Conservation (phyloP, 2,797 vertebrate species). For the Aeoliscus strigatus region DNA sequence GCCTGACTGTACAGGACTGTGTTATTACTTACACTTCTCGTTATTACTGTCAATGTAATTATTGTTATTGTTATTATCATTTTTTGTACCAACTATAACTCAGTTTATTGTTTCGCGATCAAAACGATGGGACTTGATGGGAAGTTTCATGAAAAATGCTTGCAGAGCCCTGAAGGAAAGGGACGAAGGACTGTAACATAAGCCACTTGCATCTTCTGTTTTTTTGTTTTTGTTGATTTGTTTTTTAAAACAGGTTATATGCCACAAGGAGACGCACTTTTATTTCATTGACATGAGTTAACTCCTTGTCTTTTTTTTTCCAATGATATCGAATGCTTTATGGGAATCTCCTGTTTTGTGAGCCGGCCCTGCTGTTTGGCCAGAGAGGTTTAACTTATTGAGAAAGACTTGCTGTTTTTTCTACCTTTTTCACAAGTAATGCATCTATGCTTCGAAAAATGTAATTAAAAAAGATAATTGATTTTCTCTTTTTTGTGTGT, state of each 20-base stretch:
- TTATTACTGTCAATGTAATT: conserved; percentile 75
- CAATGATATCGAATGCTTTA: conserved; percentile 58
- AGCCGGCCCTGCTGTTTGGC: conserved; percentile 65
- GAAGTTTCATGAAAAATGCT: conserved; percentile 71
- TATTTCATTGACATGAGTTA: conserved; percentile 63
- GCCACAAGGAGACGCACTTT: conserved; percentile 61
- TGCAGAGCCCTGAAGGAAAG: conserved; percentile 58
- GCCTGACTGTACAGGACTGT: conserved; percentile 80
- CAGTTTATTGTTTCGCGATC: conserved; percentile 73
- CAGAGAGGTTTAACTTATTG: conserved; percentile 88
- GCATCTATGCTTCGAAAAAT: conserved; percentile 78
- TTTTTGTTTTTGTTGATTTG: conserved; percentile 31
- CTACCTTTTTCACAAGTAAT: conserved; percentile 83
- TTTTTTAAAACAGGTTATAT: conserved; percentile 58
- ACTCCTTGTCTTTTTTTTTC: conserved; percentile 68
- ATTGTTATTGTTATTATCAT: conserved; percentile 72
- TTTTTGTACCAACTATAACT: conserved; percentile 74
- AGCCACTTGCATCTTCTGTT: conserved; percentile 75
- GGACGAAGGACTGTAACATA: conserved; percentile 71
- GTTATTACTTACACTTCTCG: conserved; percentile 76
- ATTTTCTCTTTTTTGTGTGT: conserved; percentile 61
- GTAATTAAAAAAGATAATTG: conserved; percentile 79
- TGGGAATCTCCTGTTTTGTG: conserved; percentile 73
- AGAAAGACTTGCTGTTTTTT: conserved; percentile 87
- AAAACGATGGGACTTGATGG: conserved; percentile 71